Conservation (phyloP, 2,113 vertebrate genomes). For the Ictalurus furcatus region DNA sequence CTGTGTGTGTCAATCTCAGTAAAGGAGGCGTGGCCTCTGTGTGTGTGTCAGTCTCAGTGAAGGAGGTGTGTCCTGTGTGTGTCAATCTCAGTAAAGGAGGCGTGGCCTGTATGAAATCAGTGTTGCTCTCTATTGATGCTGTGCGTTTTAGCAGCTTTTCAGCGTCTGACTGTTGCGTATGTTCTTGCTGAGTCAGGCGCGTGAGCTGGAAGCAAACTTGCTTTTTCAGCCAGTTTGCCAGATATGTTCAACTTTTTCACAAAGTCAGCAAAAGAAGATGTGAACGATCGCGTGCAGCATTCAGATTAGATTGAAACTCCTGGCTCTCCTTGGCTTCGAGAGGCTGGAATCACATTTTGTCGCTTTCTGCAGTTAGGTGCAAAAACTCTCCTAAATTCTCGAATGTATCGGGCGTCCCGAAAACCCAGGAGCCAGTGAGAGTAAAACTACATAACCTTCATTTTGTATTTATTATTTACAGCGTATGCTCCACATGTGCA, state of each 20-base stretch:
- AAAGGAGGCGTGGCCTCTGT: too few relatives aligned
- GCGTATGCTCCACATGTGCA: too few relatives aligned
- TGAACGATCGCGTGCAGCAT: background rate
- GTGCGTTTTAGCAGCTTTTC: background rate
- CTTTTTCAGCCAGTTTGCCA: background rate
- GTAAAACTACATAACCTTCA: too few relatives aligned
- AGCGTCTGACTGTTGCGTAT: background rate
- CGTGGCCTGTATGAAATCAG: background rate
- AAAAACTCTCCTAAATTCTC: too few relatives aligned
- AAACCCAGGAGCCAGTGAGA: too few relatives aligned
- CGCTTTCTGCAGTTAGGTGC: too few relatives aligned
- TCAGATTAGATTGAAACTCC: background rate
- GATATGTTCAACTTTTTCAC: background rate
- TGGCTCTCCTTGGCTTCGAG: background rate
- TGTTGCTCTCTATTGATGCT: background rate
- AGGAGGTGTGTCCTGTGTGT: background rate
- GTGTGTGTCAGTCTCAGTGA: too few relatives aligned
- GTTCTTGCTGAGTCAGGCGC: background rate
- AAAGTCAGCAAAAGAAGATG: background rate
- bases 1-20: too few relatives aligned
- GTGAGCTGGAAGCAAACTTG: background rate
- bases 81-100: background rate
- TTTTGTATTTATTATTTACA: too few relatives aligned
- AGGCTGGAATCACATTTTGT: too few relatives aligned
- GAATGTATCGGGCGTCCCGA: too few relatives aligned